These are phyloP conservation scores for Cephalopterus ornatus DNA, from an alignment of 2,113 vertebrate species.

Conservation along the genomic window DNA sequence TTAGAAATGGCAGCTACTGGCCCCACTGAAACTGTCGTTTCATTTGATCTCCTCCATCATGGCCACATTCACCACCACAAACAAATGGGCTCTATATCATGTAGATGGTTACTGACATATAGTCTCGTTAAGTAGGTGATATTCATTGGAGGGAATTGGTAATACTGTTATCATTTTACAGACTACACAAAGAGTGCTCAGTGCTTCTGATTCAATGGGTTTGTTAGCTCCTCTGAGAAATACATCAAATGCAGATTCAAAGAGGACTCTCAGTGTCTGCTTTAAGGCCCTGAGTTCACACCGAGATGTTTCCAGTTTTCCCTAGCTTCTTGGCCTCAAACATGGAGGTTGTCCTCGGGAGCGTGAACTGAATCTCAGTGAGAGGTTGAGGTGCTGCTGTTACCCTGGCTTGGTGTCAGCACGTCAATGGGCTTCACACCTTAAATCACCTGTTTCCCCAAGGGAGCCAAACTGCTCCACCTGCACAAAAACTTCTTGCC, in stretches of 20 bases:
- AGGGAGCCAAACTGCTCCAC: not conserved
- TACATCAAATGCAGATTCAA: not conserved
- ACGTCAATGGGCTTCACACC: not conserved
- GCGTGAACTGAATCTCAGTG: fast-evolving
- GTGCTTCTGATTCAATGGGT: not conserved
- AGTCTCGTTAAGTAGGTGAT: not conserved
- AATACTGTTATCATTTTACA: not conserved
- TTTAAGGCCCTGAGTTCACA: not conserved
- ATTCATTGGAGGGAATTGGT: not conserved
- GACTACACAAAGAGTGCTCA: not conserved
- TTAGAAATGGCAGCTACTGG: not conserved
- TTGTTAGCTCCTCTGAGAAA: not conserved
- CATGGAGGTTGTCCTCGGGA: not conserved
- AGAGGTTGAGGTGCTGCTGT: not conserved
- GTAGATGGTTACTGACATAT: not conserved
- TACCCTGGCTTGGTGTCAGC: fast-evolving
- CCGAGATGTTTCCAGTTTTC: not conserved
- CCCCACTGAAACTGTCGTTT: not conserved
- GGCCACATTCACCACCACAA: not conserved
- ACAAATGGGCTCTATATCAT: not conserved
- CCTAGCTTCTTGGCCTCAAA: not conserved
- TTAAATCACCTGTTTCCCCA: not conserved
- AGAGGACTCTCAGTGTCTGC: not conserved
- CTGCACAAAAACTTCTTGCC: not conserved
- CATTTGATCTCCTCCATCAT: not conserved